Evolutionary conservation across 2,888 invertebrate species (phyloP), one percentile per base, ranked within the genome.

Genomic region (Eristalinus aeneus): DNA sequence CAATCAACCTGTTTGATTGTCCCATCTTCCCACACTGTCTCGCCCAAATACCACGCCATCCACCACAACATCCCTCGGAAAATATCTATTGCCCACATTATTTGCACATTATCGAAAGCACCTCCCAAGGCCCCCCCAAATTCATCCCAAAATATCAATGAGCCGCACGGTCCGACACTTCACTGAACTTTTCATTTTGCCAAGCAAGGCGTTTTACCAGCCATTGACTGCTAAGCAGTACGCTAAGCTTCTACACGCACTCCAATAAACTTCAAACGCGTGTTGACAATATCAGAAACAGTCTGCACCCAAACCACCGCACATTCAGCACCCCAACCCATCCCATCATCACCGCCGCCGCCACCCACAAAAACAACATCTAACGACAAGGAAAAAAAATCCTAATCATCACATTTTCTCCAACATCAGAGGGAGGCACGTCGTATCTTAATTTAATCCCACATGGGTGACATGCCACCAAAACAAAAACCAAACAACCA

Each of bases 401-500:
- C 80, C 79, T 80, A 85, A 81, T 76, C 85, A 81, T 85, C 85
- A 85, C 72, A 81, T 85, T 85, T 77, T 80, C 53, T 76, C 72
- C 63, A 34, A 77, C 85, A 85, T 77, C 85, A 69, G 68, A 73
- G 68, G 72, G 46, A 85, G 77, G 80, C 85, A 85, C 85, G 85
- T 85, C 85, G 85, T 73, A 77, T 81, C 85, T 85, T 85, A 85
- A 85, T 85, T 85, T 85, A 85, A 85, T 85, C 85, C 81, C 81
- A 85, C 85, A 85, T 85, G 80, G 81, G 85, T 77, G 81, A 85
- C 85, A 85, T 69, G 64, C 77, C 68, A 82, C 72, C 77, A 85
- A 85, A 74, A 76, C 75, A 72, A 61, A 61, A 39, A 56, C 23
- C 53, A 22, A 63, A 32, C 32, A 65, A 73, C 46, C 46, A 46